Conservation (phyloP, 2,113 vertebrate species). For the Thamnophis sirtalis region DNA sequence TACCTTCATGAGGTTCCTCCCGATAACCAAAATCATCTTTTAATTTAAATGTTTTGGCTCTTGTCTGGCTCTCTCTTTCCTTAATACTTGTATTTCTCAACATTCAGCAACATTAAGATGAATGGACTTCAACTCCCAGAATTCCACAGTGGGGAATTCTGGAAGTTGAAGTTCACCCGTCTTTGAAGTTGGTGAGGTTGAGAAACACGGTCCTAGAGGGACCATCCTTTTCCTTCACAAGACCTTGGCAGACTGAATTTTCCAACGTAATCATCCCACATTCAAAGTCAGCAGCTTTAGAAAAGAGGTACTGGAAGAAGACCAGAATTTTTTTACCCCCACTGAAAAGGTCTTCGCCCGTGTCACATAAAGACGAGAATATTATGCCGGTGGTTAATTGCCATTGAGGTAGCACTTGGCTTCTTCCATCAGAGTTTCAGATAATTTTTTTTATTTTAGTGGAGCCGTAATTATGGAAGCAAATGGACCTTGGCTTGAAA, state of each 20-base stretch:
- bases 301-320: not conserved
- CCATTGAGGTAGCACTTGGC: not conserved
- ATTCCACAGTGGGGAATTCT: not conserved
- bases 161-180: not conserved
- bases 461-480: not conserved
- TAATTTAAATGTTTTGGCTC: not conserved
- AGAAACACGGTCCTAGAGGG: not conserved
- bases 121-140: not conserved
- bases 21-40: not conserved
- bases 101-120: not conserved
- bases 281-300: not conserved
- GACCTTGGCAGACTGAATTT: not conserved
- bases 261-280: not conserved
- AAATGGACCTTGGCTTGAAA: not conserved
- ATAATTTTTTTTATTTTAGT: not conserved
- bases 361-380: not conserved
- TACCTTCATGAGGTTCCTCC: not conserved
- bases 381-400: not conserved
- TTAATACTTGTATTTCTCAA: not conserved
- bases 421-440: too few species aligned
- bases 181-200: not conserved
- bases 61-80: not conserved
- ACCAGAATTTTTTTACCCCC: accelerated
- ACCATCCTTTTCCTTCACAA: not conserved
- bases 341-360: too few species aligned